Evolutionary conservation across 2,888 invertebrate species (phyloP).

Genomic region (Ptychoptera albimana): DNA sequence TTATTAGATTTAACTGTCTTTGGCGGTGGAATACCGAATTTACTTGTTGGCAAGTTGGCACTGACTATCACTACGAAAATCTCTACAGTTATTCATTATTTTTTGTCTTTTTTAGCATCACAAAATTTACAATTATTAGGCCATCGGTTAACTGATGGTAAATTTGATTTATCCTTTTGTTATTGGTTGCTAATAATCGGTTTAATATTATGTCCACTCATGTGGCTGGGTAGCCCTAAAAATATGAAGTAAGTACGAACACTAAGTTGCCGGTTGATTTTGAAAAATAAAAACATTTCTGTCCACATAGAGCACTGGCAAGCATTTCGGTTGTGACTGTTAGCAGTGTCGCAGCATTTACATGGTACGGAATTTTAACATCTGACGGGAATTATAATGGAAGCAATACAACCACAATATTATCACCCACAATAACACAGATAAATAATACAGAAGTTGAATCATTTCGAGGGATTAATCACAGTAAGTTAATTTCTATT

Average conservation of each 20-base stretch:
- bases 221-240: constrained; percentile 83
- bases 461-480: not conserved
- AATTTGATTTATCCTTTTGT: constrained; percentile 58
- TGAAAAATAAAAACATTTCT: not conserved
- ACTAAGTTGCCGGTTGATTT: not conserved
- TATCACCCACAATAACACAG: no score
- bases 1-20: constrained; percentile 61
- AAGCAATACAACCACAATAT: no score
- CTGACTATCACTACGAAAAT: no score
- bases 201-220: constrained; percentile 54
- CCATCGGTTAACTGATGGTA: constrained; percentile 45
- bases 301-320: constrained; percentile 40
- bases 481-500: not conserved
- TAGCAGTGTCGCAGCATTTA: constrained; percentile 42
- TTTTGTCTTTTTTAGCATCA: constrained; percentile 37
- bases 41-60: constrained; percentile 46
- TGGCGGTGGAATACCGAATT: constrained; percentile 61
- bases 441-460: not conserved
- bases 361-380: constrained; percentile 46
- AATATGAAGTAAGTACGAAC: constrained; percentile 72
- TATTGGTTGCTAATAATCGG: constrained; percentile 70
- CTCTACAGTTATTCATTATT: not conserved
- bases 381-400: no score
- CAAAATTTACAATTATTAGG: constrained; percentile 67
- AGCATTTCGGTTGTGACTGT: constrained; percentile 48